Evolutionary conservation across 1,140 invertebrate genomes (phyloP).

Genomic region (Bombus consobrinus): DNA sequence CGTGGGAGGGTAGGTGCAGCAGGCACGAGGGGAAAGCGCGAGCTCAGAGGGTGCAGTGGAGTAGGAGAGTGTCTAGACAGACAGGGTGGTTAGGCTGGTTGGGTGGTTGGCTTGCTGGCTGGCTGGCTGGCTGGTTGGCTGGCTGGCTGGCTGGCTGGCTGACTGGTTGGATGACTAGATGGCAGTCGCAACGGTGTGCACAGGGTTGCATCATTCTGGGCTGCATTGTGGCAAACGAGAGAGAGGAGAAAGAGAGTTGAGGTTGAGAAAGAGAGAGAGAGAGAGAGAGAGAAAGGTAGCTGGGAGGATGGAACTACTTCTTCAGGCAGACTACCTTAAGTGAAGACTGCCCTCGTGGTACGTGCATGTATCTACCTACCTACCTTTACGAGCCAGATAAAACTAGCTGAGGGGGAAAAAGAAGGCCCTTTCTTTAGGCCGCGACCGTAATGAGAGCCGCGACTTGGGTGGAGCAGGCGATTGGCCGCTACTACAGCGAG

Average conservation of each 20-base stretch:
- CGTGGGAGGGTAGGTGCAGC: constrained; percentile 64
- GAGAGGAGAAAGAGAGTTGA: not conserved
- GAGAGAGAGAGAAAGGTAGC: not conserved
- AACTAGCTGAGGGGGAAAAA: constrained; percentile 58
- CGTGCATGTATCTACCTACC: constrained; percentile 37
- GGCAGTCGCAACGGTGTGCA: constrained; percentile 64
- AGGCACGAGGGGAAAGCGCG: constrained; percentile 53
- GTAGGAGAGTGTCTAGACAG: constrained; percentile 81
- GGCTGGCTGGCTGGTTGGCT: constrained; percentile 39
- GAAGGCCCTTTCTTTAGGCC: constrained; percentile 61
- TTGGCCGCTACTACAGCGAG: constrained; percentile 35
- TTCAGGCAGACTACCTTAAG: constrained; percentile 67
- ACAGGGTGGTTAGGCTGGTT: constrained; percentile 74
- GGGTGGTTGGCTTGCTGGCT: constrained; percentile 65
- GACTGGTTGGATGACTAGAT: constrained; percentile 66
- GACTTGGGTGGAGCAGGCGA: constrained; percentile 45
- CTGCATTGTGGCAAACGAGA: constrained; percentile 47
- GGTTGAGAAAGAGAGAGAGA: not conserved
- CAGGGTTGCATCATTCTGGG: constrained; percentile 54
- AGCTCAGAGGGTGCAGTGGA: constrained; percentile 77
- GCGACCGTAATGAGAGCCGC: constrained; percentile 59
- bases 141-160: constrained; percentile 38
- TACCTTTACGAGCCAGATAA: constrained; percentile 45
- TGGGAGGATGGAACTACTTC: constrained; percentile 48
- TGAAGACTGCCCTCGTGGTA: constrained; percentile 53